Percentiles rank a stretch among this genome's conserved stretches.
Conservation (phyloP, 2,888 invertebrate species). For the Disparrhopalites patrizii region DNA sequence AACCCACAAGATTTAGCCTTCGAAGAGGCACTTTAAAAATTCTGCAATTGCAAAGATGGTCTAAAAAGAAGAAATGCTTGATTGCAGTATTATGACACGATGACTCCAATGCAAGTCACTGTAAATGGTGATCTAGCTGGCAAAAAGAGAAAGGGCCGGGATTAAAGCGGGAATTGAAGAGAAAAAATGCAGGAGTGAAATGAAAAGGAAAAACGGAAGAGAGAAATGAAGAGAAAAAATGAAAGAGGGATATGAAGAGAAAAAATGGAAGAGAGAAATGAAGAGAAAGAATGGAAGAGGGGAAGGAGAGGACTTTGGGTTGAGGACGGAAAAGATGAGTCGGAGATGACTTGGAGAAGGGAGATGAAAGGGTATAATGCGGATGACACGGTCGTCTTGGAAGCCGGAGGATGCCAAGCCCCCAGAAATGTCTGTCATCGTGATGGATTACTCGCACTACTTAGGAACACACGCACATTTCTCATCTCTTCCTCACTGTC, state of each 20-base stretch:
- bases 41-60: too few species aligned
- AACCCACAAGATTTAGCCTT: too few species aligned
- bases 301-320: not conserved
- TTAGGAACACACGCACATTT: too few species aligned
- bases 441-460: conserved; percentile 17
- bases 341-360: not conserved
- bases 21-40: too few species aligned
- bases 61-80: too few species aligned
- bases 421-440: conserved; percentile 16
- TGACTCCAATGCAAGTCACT: too few species aligned
- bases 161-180: too few species aligned
- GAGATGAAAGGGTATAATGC: not conserved
- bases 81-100: too few species aligned
- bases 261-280: not conserved
- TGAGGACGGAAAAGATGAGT: conserved; percentile 1
- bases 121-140: too few species aligned
- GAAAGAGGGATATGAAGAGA: too few species aligned
- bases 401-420: not conserved
- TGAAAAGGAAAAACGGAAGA: not conserved
- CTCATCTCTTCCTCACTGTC: not conserved
- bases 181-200: not conserved
- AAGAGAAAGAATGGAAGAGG: not conserved
- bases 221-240: not conserved
- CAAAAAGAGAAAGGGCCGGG: too few species aligned
- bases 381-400: conserved; percentile 5